phyloP scores from a whole-genome alignment of 2,797 vertebrate species.

The Anolis apletophallus region DNA sequence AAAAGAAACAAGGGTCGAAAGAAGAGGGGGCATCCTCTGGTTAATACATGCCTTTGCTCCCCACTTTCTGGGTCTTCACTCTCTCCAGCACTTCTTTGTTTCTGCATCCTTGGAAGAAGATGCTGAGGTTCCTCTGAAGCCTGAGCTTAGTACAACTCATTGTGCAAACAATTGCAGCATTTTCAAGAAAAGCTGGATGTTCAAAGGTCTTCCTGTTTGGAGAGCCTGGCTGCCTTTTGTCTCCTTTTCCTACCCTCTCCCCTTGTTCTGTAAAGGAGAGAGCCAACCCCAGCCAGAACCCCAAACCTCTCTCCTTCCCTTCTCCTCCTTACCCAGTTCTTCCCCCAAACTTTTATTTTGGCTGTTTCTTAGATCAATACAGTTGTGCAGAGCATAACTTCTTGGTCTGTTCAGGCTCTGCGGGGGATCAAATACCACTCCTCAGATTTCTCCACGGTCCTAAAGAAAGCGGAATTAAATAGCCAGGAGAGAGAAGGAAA shows the following conservation, averaged over 20 bases:
- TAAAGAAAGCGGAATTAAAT: conserved; percentile 59
- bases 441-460: conserved; percentile 60
- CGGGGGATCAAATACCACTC: conserved; percentile 41
- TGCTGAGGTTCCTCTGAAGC: background rate
- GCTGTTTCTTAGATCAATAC: conserved; percentile 30
- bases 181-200: background rate
- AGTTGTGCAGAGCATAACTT: conserved; percentile 20
- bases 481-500: background rate
- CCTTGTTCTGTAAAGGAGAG: background rate
- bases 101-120: background rate
- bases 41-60: background rate
- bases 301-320: background rate
- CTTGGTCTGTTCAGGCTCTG: conserved; percentile 33
- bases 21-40: background rate
- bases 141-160: conserved; percentile 2
- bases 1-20: background rate
- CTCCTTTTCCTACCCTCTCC: background rate
- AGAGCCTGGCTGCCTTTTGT: conserved; percentile 40
- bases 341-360: background rate
- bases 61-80: background rate
- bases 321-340: background rate
- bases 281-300: background rate
- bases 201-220: background rate
- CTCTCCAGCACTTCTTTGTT: background rate
- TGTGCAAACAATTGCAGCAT: background rate